Evolutionary conservation across 92 coral and sea anemone species (phyloP).

Genomic region (Palythoa heliodiscus): DNA sequence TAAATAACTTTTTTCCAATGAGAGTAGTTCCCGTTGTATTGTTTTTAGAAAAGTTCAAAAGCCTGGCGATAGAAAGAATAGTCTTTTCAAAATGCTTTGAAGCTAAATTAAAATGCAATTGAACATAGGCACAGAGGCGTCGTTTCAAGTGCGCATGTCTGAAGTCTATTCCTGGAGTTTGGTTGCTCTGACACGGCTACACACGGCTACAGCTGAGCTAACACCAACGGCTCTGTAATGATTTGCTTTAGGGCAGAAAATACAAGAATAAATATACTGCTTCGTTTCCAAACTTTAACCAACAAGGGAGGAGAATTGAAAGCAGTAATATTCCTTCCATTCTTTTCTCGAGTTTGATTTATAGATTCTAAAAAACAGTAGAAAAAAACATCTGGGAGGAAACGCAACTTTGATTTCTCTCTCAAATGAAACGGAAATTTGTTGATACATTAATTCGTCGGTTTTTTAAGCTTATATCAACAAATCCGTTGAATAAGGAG

Average conservation of each 20-base stretch:
- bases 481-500: constrained; percentile 1
- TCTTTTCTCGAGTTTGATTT: constrained; percentile 1
- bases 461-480: background rate
- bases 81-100: constrained; percentile 19
- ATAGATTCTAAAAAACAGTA: background rate
- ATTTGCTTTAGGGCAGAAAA: constrained; percentile 27
- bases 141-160: constrained; percentile 32
- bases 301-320: background rate
- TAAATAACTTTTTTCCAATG: constrained; percentile 18
- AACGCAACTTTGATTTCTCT: constrained; percentile 10
- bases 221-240: background rate
- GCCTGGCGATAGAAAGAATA: background rate
- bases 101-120: constrained; percentile 34
- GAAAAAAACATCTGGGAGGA: background rate
- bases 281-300: constrained; percentile 29
- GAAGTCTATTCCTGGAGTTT: constrained; percentile 33
- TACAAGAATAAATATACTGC: background rate
- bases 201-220: constrained; percentile 43
- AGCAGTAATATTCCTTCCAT: background rate
- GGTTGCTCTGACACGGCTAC: constrained; percentile 42
- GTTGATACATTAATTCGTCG: constrained; percentile 20
- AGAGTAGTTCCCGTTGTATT: constrained; percentile 16
- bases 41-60: background rate
- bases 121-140: background rate
- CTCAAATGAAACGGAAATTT: constrained; percentile 27